Conservation (phyloP, 2,888 invertebrate species). For the Pandemis heparana region DNA sequence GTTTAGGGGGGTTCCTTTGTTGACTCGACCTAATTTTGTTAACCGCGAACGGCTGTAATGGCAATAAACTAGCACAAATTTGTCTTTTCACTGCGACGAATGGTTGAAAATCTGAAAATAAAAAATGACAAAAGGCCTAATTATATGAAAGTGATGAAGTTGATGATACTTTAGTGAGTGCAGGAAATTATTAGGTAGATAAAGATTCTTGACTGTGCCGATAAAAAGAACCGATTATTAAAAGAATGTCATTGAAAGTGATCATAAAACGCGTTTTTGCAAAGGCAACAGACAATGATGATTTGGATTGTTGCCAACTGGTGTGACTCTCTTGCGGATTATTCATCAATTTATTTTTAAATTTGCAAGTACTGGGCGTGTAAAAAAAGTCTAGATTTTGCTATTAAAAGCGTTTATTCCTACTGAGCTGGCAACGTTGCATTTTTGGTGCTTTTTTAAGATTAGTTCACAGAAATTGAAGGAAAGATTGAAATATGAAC, state of each 20-base stretch:
- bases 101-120: not conserved
- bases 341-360: constrained; percentile 63
- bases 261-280: constrained; percentile 34
- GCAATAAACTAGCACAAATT: constrained; percentile 19
- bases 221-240: constrained; percentile 20
- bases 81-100: constrained; percentile 18
- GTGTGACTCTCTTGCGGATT: constrained; percentile 56
- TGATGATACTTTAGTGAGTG: not conserved
- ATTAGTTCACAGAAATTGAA: too few species aligned
- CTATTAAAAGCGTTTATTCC: too few species aligned
- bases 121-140: constrained; percentile 2
- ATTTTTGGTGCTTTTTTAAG: too few species aligned
- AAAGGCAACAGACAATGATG: constrained; percentile 51
- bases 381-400: constrained; percentile 3
- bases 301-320: constrained; percentile 59
- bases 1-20: constrained; percentile 40
- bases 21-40: constrained; percentile 40
- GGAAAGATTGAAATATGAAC: too few species aligned
- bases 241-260: constrained; percentile 27
- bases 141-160: not conserved
- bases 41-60: constrained; percentile 30
- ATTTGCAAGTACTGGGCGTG: constrained; percentile 38
- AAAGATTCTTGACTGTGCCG: not conserved
- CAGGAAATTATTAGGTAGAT: not conserved
- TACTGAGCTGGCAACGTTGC: too few species aligned